Base-by-base conservation (phyloP, 1,140 invertebrate genomes). In the Hylaeus volcanicus region DNA sequence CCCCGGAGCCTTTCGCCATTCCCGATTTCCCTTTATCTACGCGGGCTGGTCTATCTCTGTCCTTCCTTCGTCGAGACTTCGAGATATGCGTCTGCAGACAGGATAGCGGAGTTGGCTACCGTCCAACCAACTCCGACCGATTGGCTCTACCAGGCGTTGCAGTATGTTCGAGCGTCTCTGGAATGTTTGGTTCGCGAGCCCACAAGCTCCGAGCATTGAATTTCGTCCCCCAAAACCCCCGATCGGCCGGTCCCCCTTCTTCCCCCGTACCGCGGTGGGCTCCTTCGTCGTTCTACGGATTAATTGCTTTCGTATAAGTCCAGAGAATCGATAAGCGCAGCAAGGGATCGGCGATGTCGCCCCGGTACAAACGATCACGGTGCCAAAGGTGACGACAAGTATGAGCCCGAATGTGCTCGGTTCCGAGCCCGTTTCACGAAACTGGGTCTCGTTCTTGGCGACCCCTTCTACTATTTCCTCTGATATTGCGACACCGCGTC, bases 51-150 rank as follows among this genome's bases (percentile, higher is more conserved):
- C 51, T 75, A 64, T 86, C 75, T 74, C 64, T 56, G 70, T 87
- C 80, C 79, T 63, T 58, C 45, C 58, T 68, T 58, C 70, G 73
- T 41, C 48, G 51, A 14, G 66, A 58, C 75, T 75, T 64, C 56
- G 76, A 86, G 79, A 86, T 87, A 86, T 78, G 77, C 79, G 84
- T 66, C 82, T 88, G 88, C 88, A 86, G 86, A 88, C 84, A 86
- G 85, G 86, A 86, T 87, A 91, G 84, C 48, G 74, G 79, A 90
- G 85, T 91, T 93, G 91, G 92, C 91, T 61, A 45, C 74, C 71
- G 77, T 91, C 91, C 91, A 92, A 90, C 85, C 88, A 90, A 90
- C 89, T 91, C 87, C 68, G 80, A 89, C 84, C 91, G 91, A 92
- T 92, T 92, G 91, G 90, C 87, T 76, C 63, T 80, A 87, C 73